These are phyloP conservation scores for Gymnothorax javanicus DNA, from an alignment of 2,797 vertebrate genomes.

Conservation along the genomic window DNA sequence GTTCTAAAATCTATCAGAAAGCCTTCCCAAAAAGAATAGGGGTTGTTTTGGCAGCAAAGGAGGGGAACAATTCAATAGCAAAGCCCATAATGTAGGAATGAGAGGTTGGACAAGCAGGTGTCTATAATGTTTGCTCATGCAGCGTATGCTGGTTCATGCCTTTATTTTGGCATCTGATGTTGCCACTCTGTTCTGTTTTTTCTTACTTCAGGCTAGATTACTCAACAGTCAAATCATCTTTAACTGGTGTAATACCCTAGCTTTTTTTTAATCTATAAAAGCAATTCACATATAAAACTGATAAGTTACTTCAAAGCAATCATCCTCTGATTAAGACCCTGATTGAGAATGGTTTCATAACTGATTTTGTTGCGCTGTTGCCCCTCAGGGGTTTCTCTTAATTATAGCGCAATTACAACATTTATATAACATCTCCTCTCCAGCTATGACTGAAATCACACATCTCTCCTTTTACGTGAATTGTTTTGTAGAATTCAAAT, in stretches of 20 bases:
- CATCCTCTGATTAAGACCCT: not conserved
- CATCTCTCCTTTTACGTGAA: not conserved
- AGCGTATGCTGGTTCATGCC: not conserved
- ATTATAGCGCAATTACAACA: not conserved
- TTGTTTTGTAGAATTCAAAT: not conserved
- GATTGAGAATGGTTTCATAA: constrained; percentile 1
- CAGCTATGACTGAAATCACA: not conserved
- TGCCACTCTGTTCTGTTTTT: not conserved
- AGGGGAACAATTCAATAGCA: too few species aligned
- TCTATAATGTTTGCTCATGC: too few species aligned
- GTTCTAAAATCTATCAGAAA: too few species aligned
- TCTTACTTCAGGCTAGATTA: not conserved
- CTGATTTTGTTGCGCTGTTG: not conserved
- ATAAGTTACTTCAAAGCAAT: not conserved
- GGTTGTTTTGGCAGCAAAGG: too few species aligned
- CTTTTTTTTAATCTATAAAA: not conserved
- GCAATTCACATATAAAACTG: not conserved
- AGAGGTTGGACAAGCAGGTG: too few species aligned
- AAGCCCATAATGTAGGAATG: too few species aligned
- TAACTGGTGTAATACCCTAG: too few species aligned
- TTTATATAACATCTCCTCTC: not conserved
- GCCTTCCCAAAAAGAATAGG: too few species aligned
- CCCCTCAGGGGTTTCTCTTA: not conserved
- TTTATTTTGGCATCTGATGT: not conserved
- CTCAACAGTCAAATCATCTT: not conserved